These are phyloP conservation scores for Danio choprae DNA, from an alignment of 2,797 vertebrate genomes.

Conservation along the genomic window DNA sequence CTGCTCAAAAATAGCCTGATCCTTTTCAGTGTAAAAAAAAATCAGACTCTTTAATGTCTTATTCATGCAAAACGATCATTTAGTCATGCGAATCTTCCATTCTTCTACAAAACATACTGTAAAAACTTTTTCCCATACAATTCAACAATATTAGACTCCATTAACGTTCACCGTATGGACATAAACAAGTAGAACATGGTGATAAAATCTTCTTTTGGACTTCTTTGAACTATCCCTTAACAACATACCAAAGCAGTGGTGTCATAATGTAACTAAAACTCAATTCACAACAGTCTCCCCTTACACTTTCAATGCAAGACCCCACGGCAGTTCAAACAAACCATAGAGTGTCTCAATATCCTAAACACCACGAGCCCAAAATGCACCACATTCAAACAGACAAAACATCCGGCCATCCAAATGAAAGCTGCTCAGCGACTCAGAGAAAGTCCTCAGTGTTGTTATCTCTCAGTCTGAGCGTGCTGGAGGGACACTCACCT, in stretches of 20 bases:
- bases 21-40: conserved; percentile 2
- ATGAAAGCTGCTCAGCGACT: conserved; percentile 52
- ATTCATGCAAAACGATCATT: background rate
- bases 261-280: background rate
- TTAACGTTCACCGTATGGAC: background rate
- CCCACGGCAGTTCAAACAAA: conserved; percentile 10
- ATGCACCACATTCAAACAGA: conserved; percentile 54
- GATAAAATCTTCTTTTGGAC: too few relatives aligned
- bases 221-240: too few relatives aligned
- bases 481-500: conserved; percentile 71
- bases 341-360: conserved; percentile 6
- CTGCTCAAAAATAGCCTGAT: background rate
- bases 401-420: conserved; percentile 64
- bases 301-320: conserved; percentile 13
- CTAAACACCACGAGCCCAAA: conserved; percentile 14
- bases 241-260: too few relatives aligned
- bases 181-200: background rate
- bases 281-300: background rate
- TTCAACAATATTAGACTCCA: background rate
- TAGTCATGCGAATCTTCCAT: background rate
- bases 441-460: conserved; percentile 8
- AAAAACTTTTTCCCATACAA: background rate
- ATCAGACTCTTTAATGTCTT: background rate
- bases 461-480: conserved; percentile 1
- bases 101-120: background rate